Evolutionary conservation across 2,797 vertebrate species (phyloP), one percentile per base, ranked within the genome.

Genomic region (Myripristis murdjan): DNA sequence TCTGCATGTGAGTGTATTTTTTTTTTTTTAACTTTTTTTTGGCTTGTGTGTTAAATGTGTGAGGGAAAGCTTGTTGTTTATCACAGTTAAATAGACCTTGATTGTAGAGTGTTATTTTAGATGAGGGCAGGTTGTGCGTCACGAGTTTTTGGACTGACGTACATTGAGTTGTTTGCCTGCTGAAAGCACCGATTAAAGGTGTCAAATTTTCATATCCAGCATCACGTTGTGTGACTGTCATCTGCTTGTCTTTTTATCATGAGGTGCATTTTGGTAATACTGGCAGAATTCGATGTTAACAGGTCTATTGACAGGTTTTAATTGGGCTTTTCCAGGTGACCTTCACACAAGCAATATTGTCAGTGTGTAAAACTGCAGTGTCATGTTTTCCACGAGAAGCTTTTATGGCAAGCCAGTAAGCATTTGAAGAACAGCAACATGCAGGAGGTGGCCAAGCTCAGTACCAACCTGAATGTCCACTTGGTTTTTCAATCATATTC

Each of bases 81-180:
- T 70, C 31, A n/a, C 23, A 58, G 37, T 28, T 5, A 33, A 54
- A 71, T 26, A 31, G 28, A 44, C 2, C 31, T 68, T 49, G 16
- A 61, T 74, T 60, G 57, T 9, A 2, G 47, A 0, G 1, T 2
- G 24, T 18, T 37, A 16, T 61, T 60, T 55, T 31, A 22, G 18
- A 46, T 1, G 8, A 65, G 60, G 20, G 55, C 58, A 73, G 33
- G 46, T 64, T 57, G 55, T 79, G 70, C 46, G 2, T 84, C 72
- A 70, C n/a, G 12, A 1, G 3, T 60, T 49, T 57, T 46, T 31
- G 49, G 1, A 57, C 31, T 74, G 26, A 69, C 12, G n/a, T 56
- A 14, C 20, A 26, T 57, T 0, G n/a, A 5, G 5, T 35, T 47
- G 47, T 55, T 73, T 52, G 7, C 39, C 11, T 41, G 2, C 14